These are phyloP conservation scores for Cephalophus harveyi DNA, from an alignment of 2,113 vertebrate species.

Conservation along the genomic window DNA sequence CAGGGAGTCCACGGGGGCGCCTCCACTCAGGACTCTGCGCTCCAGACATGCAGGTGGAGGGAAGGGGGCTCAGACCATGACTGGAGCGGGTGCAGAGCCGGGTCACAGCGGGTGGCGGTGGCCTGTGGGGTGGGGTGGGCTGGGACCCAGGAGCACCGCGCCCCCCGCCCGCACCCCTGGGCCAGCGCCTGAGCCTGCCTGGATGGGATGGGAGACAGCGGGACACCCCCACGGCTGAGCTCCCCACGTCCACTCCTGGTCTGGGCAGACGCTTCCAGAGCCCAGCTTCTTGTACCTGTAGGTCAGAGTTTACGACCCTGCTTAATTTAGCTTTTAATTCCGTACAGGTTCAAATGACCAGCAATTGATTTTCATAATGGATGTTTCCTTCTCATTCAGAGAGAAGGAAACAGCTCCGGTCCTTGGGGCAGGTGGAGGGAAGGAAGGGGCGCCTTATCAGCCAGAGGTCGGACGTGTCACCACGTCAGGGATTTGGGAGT, in stretches of 20 bases:
- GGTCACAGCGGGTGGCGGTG: rapidly evolving
- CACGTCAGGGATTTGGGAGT: neutral
- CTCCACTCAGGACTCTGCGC: neutral
- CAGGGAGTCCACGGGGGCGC: neutral
- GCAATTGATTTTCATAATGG: constrained; percentile 32
- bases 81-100: rapidly evolving
- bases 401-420: neutral
- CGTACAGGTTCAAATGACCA: neutral
- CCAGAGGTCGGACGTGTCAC: neutral
- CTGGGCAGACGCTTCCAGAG: neutral
- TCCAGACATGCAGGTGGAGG: neutral
- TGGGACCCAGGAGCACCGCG: rapidly evolving
- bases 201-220: neutral
- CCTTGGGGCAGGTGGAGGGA: no score
- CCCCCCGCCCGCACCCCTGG: neutral
- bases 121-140: neutral
- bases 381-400: neutral
- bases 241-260: rapidly evolving
- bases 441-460: neutral
- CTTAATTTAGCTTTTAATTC: constrained; percentile 50
- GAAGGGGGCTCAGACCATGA: neutral
- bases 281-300: neutral
- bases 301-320: constrained; percentile 8
- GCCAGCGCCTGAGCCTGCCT: rapidly evolving
- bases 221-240: rapidly evolving